Base-by-base conservation (phyloP, 2,797 vertebrate genomes). In the Manis javanica region DNA sequence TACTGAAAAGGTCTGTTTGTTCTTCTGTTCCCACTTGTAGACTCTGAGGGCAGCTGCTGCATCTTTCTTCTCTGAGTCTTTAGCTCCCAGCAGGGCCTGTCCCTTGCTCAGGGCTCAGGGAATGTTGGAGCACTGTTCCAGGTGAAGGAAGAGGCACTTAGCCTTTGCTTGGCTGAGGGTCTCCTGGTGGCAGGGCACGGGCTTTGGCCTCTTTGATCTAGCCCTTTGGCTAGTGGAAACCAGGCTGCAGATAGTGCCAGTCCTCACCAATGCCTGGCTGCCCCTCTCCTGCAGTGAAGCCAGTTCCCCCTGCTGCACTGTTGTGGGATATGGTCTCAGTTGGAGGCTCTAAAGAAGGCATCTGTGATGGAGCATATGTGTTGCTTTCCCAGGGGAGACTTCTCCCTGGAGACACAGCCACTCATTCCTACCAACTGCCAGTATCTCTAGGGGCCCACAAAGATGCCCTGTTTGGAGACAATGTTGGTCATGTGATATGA, bases 101-200 rank as follows among this genome's bases (percentile, higher is more conserved):
- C 39, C 55, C 7, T 3, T 1, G 26, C 19, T 23, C n/a, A 37
- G 24, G 29, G 19, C 6, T 34, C 34, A 39, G 8, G 10, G 13
- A 64, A 11, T 29, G 6, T 64, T 21, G 13, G 75, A 53, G 14
- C 6, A 4, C 16, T 3, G 23, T n/a, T 16, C 5, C 55, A 18
- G 61, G 15, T n/a, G 3, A 0, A 0, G 21, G 24, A 66, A 59
- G 71, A 46, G 2, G 2, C 2, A 0, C 10, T 63, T 72, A 13
- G 10, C 21, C 23, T 3, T 26, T 26, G 7, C 8, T 37, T 69
- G 82, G 55, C 26, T 19, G 34, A 77, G 16, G 29, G 19, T 55
- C 82, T 71, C 63, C 55, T 34, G 13, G 16, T 19, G 51, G 21
- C 4, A 19, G 61, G 29, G 10, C 3, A 8, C 39, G 16, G 49